Conservation (phyloP, 2,113 vertebrate genomes). For the Narcine bancroftii region DNA sequence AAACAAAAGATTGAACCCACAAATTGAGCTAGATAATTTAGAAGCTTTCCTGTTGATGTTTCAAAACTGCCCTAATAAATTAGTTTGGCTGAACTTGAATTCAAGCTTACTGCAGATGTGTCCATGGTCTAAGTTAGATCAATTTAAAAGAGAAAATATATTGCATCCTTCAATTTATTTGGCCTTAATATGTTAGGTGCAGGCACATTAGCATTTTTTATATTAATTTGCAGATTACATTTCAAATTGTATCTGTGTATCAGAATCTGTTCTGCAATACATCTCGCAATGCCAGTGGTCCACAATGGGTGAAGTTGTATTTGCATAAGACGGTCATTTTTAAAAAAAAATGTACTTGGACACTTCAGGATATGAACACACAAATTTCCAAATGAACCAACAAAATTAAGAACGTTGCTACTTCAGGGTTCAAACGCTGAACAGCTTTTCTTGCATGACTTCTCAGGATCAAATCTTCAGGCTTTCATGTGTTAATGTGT, state of each 20-base stretch:
- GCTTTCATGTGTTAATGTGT: slow-evolving; percentile 19
- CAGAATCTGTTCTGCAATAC: background rate
- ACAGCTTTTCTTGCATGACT: slow-evolving; percentile 17
- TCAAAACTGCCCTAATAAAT: background rate
- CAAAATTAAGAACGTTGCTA: background rate
- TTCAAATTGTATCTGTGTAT: background rate
- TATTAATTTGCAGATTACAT: background rate
- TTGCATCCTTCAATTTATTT: too few relatives aligned
- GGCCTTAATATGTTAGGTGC: background rate
- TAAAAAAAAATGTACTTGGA: background rate
- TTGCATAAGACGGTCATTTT: background rate
- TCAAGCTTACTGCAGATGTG: background rate
- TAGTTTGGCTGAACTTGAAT: slow-evolving; percentile 17
- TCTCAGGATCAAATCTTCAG: background rate
- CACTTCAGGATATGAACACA: background rate
- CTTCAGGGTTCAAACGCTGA: slow-evolving; percentile 17
- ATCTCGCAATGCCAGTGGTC: background rate
- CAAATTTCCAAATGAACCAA: background rate
- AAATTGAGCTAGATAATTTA: too few relatives aligned
- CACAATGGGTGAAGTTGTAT: background rate
- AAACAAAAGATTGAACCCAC: too few relatives aligned
- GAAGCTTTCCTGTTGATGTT: background rate
- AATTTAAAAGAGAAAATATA: background rate
- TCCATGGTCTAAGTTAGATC: background rate
- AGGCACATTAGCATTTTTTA: background rate